These are phyloP conservation scores for Monodelphis domestica DNA, from an alignment of 2,797 vertebrate genomes.

Conservation along the genomic window DNA sequence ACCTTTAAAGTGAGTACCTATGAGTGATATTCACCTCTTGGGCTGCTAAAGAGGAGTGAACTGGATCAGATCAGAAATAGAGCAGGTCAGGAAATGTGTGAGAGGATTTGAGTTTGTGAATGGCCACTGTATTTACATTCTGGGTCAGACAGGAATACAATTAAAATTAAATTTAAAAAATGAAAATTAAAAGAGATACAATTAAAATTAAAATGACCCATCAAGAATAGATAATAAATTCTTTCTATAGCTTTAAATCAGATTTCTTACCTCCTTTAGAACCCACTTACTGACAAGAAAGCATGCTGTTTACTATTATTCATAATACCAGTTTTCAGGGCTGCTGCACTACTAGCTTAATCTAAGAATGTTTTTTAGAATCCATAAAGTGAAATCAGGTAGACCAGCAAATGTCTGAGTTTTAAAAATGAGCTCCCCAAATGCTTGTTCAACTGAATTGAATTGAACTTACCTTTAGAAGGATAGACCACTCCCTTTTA, in stretches of 20 bases:
- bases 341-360: neutral
- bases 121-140: neutral
- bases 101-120: neutral
- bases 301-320: neutral
- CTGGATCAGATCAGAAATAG: neutral
- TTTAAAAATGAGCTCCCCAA: neutral
- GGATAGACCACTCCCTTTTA: neutral
- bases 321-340: neutral
- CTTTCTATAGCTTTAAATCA: neutral
- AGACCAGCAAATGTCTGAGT: neutral
- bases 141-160: neutral
- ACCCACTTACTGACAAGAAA: neutral
- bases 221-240: neutral
- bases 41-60: neutral
- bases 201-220: neutral
- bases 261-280: neutral
- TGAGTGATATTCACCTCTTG: neutral
- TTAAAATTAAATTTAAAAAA: neutral
- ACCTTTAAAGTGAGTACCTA: neutral
- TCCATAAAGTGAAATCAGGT: neutral
- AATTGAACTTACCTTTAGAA: neutral
- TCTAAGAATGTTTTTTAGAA: conserved; percentile 21
- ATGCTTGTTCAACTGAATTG: neutral
- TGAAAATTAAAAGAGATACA: no score
- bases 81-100: neutral